These are phyloP conservation scores for Rana temporaria DNA, from an alignment of 2,113 vertebrate genomes.

Conservation along the genomic window DNA sequence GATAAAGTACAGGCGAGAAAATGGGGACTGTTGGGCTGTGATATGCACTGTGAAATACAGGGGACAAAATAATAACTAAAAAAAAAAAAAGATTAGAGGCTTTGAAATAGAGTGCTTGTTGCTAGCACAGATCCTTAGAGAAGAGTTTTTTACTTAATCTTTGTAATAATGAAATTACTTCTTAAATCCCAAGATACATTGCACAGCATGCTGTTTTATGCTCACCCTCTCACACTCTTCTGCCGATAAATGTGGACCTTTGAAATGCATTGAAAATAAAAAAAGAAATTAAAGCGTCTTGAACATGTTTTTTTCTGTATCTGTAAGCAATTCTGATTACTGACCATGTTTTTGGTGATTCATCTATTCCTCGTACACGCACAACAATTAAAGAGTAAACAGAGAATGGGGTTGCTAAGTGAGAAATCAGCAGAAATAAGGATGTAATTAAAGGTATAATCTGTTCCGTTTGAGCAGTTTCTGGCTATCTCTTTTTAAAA, in stretches of 20 bases:
- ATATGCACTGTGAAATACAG: constrained; percentile 53
- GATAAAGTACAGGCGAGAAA: constrained; percentile 56
- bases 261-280: constrained; percentile 40
- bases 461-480: constrained; percentile 76
- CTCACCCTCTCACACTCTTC: neutral
- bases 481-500: constrained; percentile 72
- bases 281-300: constrained; percentile 31
- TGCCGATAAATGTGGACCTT: constrained; percentile 2
- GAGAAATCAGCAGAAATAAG: constrained; percentile 75
- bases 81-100: constrained; percentile 11
- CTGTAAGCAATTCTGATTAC: constrained; percentile 63
- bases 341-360: constrained; percentile 71
- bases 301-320: constrained; percentile 49
- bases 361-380: constrained; percentile 64
- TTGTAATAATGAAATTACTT: constrained; percentile 52
- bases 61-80: constrained; percentile 22
- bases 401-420: constrained; percentile 63
- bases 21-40: neutral
- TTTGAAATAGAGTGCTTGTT: constrained; percentile 55
- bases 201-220: constrained; percentile 28
- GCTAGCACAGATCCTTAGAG: constrained; percentile 4
- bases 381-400: constrained; percentile 77
- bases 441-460: constrained; percentile 80
- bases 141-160: constrained; percentile 58
- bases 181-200: constrained; percentile 45